Evolutionary conservation across 2,113 vertebrate species (phyloP), one percentile per base, ranked within the genome.

Genomic region (Amphiprion percula): DNA sequence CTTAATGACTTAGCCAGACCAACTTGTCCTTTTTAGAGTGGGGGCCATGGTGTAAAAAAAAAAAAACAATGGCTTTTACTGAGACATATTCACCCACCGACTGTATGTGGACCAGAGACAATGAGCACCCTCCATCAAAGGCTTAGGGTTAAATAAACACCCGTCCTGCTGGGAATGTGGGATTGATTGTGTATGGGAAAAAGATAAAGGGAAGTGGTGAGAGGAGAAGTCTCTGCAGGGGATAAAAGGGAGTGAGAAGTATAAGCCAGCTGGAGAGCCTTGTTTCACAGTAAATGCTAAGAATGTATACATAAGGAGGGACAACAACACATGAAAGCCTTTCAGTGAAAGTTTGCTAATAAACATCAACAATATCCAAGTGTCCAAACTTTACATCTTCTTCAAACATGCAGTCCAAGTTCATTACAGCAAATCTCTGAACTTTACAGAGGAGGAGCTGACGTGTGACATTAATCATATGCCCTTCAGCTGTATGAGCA

Each of bases 121-220:
- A 87, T 79, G 71, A 73, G 79, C 58, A 37, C 67, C 54, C 56
- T 55, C 55, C 59, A 78, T 91, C 80, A 87, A 84, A 87, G 74
- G 80, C 80, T 65, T 69, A 33, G 53, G 59, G 64, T 82, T 83
- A 80, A 87, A 87, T 81, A 90, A 89, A 88, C 87, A 87, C 12
- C 53, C 21, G 30, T 64, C 49, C 73, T 64, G 54, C 65, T 44
- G 65, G 67, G 83, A 79, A 85, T 84, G 84, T 74, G 79, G 49
- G 68, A 66, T 33, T 64, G 82, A 71, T 66, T 68, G 50, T 55
- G 53, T 30, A 72, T 72, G 77, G 52, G 62, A 46, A 26, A 80
- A 11, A 56, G 61, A 80, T 63, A 59, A 68, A 87, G 61, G 54
- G 50, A 60, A 44, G 16, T 23, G 55, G 54, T 39, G 41, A 50